Evolutionary conservation across 2,888 invertebrate genomes (phyloP).

Genomic region (Oscheius sp.): DNA sequence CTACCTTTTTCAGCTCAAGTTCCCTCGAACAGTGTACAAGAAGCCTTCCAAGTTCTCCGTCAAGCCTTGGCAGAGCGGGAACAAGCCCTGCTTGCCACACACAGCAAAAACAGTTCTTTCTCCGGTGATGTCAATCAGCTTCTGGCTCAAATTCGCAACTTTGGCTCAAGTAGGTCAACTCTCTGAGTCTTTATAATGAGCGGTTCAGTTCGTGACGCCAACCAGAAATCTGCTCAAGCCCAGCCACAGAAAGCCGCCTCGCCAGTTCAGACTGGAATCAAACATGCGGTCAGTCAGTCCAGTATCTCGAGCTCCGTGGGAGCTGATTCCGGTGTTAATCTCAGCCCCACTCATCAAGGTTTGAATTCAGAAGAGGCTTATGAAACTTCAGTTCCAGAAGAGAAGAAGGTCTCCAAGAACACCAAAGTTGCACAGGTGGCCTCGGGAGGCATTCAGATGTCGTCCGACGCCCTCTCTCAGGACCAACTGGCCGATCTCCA

Average conservation of each 20-base stretch:
- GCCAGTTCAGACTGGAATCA: slow-evolving; percentile 54
- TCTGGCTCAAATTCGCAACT: slow-evolving; percentile 36
- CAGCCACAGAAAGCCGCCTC: slow-evolving; percentile 29
- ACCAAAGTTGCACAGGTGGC: slow-evolving; percentile 52
- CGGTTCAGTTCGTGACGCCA: slow-evolving; percentile 42
- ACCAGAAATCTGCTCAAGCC: slow-evolving; percentile 18
- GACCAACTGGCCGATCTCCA: slow-evolving; percentile 69
- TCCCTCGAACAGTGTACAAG: slow-evolving; percentile 6
- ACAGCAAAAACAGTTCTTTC: slow-evolving; percentile 30
- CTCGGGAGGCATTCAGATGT: slow-evolving; percentile 63
- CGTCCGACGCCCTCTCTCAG: slow-evolving; percentile 66
- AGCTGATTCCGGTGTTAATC: slow-evolving; percentile 67
- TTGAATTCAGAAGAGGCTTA: background rate
- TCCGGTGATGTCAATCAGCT: slow-evolving; percentile 28
- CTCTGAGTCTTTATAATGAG: background rate
- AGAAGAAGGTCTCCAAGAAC: slow-evolving; percentile 44
- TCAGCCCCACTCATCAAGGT: slow-evolving; percentile 64
- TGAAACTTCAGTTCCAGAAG: slow-evolving; percentile 41
- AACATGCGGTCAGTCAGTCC: slow-evolving; percentile 67
- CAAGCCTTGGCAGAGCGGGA: slow-evolving; percentile 57
- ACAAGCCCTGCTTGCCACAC: slow-evolving; percentile 46
- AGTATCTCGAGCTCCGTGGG: slow-evolving; percentile 67
- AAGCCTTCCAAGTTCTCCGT: slow-evolving; percentile 46
- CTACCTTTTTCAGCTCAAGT: background rate
- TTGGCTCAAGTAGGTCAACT: slow-evolving; percentile 30